These are phyloP conservation scores for Eulimnadia texana DNA, from an alignment of 1,140 invertebrate species.

Conservation along the genomic window DNA sequence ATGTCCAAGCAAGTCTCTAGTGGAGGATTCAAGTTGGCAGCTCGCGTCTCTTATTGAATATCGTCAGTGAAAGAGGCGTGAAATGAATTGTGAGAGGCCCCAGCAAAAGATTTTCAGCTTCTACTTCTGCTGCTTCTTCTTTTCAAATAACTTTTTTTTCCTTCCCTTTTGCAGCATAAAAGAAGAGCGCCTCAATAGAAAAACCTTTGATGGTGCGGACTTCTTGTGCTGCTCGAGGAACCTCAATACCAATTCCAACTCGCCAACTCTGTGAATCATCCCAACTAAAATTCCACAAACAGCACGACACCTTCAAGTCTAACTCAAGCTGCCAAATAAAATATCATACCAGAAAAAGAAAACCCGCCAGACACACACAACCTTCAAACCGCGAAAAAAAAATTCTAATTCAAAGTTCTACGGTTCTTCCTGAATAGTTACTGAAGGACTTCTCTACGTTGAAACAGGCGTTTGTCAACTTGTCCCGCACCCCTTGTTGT, in stretches of 20 bases:
- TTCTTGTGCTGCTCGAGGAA: neutral
- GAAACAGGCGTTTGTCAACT: too few relatives aligned
- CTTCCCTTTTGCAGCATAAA: too few relatives aligned
- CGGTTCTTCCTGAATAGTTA: too few relatives aligned
- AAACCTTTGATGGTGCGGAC: neutral
- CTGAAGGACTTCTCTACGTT: too few relatives aligned
- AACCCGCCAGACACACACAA: too few relatives aligned
- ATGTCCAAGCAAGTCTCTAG: too few relatives aligned
- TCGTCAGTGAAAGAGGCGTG: neutral
- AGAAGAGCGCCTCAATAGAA: neutral
- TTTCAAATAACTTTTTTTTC: too few relatives aligned
- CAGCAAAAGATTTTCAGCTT: too few relatives aligned
- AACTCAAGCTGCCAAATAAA: neutral
- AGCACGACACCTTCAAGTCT: conserved; percentile 13
- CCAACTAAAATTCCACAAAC: conserved; percentile 5
- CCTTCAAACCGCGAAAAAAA: too few relatives aligned
- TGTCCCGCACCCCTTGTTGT: too few relatives aligned
- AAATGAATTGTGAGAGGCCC: neutral
- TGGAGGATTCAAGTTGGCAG: neutral
- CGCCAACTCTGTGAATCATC: neutral
- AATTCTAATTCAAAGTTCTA: too few relatives aligned
- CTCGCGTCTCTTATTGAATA: neutral
- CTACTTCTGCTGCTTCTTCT: too few relatives aligned
- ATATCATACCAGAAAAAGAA: neutral
- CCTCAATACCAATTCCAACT: neutral